Evolutionary conservation across 2,888 invertebrate species (phyloP).

Genomic region (Andrena bucephala): DNA sequence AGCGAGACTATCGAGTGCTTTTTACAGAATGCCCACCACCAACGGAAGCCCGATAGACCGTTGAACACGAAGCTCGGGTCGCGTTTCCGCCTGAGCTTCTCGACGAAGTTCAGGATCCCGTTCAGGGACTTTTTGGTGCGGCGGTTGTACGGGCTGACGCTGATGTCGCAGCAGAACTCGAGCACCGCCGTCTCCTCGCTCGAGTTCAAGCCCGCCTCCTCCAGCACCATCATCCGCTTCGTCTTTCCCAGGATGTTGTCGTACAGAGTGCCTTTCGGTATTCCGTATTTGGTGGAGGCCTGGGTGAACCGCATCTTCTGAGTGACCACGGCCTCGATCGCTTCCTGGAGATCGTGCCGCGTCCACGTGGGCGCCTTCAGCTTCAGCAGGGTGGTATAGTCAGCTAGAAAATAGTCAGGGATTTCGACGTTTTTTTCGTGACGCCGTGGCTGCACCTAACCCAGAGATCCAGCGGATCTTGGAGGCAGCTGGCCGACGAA

Average conservation of each 20-base stretch:
- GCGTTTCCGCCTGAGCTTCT: conserved; percentile 87
- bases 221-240: conserved; percentile 91
- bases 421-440: conserved; percentile 63
- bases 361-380: conserved; percentile 92
- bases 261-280: conserved; percentile 92
- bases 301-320: conserved; percentile 92
- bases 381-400: conserved; percentile 89
- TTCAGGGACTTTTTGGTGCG: conserved; percentile 89
- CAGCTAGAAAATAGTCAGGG: conserved; percentile 84
- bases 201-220: conserved; percentile 88
- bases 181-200: conserved; percentile 89
- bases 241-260: conserved; percentile 92
- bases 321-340: conserved; percentile 91
- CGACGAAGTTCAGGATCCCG: conserved; percentile 89
- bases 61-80: conserved; percentile 89
- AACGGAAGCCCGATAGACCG: conserved; percentile 90
- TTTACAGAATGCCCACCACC: conserved; percentile 95
- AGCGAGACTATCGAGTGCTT: conserved; percentile 91
- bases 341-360: conserved; percentile 90
- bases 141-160: conserved; percentile 89
- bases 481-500: conserved; percentile 22
- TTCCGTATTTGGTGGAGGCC: conserved; percentile 90
- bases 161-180: conserved; percentile 91
- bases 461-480: conserved; percentile 52
- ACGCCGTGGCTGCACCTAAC: conserved; percentile 39